Evolutionary conservation across 2,888 invertebrate genomes (phyloP).

Genomic region (Drosophila testacea): DNA sequence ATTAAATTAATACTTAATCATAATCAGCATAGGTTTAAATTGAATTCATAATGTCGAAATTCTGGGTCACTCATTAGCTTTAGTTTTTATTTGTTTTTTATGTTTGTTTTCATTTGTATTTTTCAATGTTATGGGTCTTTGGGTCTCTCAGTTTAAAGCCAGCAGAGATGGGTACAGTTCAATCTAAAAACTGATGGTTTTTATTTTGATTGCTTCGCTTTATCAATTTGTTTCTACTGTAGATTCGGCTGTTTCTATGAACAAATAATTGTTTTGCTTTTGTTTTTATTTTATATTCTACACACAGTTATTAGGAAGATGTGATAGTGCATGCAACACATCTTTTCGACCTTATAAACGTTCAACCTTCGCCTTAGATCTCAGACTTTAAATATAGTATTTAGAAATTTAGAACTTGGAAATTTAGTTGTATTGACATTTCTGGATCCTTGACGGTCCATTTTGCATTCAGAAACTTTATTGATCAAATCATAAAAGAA

Average conservation of each 20-base stretch:
- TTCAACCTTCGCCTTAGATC: background rate
- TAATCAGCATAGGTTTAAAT: slow-evolving; percentile 29
- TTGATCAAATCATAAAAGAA: background rate
- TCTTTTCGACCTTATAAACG: background rate
- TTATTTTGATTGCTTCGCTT: background rate
- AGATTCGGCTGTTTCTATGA: background rate
- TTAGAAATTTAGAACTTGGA: no score
- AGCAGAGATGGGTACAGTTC: slow-evolving; percentile 9
- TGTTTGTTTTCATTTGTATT: background rate
- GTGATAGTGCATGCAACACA: background rate
- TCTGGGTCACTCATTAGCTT: slow-evolving; percentile 31
- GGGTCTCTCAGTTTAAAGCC: background rate
- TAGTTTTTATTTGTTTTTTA: slow-evolving; percentile 2
- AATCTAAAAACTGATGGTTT: slow-evolving; percentile 19
- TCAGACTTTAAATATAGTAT: background rate
- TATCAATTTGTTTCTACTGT: slow-evolving; percentile 21
- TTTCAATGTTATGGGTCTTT: background rate
- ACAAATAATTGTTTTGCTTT: background rate
- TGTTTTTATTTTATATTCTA: no score
- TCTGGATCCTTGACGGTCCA: no score
- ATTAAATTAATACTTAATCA: slow-evolving; percentile 15
- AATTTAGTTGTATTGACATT: no score
- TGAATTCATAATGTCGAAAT: slow-evolving; percentile 24
- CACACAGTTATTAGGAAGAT: no score
- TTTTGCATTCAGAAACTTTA: background rate